These are phyloP conservation scores for Lipophrys pholis DNA, from an alignment of 2,113 vertebrate genomes.

Conservation along the genomic window DNA sequence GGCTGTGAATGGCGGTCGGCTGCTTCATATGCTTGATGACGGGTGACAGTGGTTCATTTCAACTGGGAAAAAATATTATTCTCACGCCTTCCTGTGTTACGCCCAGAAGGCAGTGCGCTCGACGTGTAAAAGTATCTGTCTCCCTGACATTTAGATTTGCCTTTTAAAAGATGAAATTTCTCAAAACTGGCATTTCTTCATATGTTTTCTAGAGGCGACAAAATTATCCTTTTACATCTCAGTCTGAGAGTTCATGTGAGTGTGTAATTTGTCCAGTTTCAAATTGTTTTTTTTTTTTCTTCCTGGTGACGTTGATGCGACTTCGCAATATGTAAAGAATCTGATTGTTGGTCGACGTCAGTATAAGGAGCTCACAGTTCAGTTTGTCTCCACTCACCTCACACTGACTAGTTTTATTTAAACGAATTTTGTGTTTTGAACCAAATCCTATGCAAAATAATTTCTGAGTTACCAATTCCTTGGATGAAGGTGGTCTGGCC, in stretches of 20 bases:
- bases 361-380: slow-evolving; percentile 13
- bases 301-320: slow-evolving; percentile 21
- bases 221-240: slow-evolving; percentile 67
- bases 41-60: slow-evolving; percentile 76
- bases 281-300: slow-evolving; percentile 56
- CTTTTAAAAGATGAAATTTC: slow-evolving; percentile 80
- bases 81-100: slow-evolving; percentile 63
- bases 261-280: slow-evolving; percentile 58
- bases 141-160: slow-evolving; percentile 81
- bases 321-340: slow-evolving; percentile 14
- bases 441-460: not conserved
- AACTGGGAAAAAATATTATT: slow-evolving; percentile 70
- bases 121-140: slow-evolving; percentile 75
- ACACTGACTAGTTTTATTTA: slow-evolving; percentile 3
- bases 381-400: slow-evolving; percentile 6
- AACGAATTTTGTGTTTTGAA: slow-evolving; percentile 5
- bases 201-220: slow-evolving; percentile 73
- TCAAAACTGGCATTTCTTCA: slow-evolving; percentile 75
- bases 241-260: slow-evolving; percentile 57
- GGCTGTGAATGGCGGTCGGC: slow-evolving; percentile 52
- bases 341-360: slow-evolving; percentile 7
- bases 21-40: slow-evolving; percentile 65
- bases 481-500: not conserved
- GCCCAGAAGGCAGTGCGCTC: slow-evolving; percentile 77
- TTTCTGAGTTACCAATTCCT: slow-evolving; percentile 21